Evolutionary conservation across 2,113 vertebrate species (phyloP), one percentile per base, ranked within the genome.

Genomic region (Corythoichthys intestinalis): DNA sequence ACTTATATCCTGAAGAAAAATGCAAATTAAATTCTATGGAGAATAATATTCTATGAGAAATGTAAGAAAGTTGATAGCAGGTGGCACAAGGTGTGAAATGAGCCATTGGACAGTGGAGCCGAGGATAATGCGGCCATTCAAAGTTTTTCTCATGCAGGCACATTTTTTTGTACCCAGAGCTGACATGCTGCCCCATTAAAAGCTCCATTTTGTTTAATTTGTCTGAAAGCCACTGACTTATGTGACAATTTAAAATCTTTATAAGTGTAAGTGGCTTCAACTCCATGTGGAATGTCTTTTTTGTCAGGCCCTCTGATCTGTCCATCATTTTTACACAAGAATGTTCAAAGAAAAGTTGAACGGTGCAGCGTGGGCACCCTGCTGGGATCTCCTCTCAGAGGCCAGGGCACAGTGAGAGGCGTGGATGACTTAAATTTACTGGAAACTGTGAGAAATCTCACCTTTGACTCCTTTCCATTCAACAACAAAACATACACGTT

Each of bases 61-160:
- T 82, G 76, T 89, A 88, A 90, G 93, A 90, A 92, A 91, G 78
- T 87, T 90, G 90, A 93, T 92, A 92, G 84, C 93, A 92, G 92
- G 92, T 94, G 92, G 89, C 81, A 67, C 74, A 87, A 85, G 86
- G 89, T 88, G 86, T 92, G 91, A 93, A 93, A 92, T 88, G 83
- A 73, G 69, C 74, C 81, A 78, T 90, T 91, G 79, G 86, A 79
- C 74, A 72, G 85, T 84, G 75, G 78, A 76, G 88, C 83, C 76
- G 79, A 69, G 86, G 86, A 92, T 93, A 94, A 94, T 89, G 81
- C 89, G 86, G 79, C 79, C 85, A 90, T 93, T 93, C 83, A 88
- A 86, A 8, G 35, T 74, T 84, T 37, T 73, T 87, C 85, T 91
- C 83, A 84, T 81, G 78, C 87, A 85, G 88, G 86, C 88, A 80